phyloP scores from a whole-genome alignment of 2,797 vertebrate genomes.

The Hipposideros larvatus region DNA sequence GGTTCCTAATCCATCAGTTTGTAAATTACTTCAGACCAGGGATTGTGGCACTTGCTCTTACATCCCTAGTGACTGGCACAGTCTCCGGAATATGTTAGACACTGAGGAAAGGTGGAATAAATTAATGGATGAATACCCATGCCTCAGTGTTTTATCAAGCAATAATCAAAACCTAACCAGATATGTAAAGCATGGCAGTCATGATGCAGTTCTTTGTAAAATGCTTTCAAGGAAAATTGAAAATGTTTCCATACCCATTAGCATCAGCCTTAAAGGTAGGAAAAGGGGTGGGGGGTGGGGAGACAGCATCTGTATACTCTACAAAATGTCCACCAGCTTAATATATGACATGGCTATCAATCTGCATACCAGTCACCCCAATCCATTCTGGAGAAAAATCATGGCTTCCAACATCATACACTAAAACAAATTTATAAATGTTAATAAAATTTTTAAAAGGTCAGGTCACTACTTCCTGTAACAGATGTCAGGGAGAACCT shows the following conservation, averaged over 20 bases:
- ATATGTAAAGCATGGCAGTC: neutral
- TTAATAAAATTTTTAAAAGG: slow-evolving; percentile 86
- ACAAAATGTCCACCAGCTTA: neutral
- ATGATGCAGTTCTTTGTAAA: neutral
- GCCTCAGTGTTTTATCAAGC: neutral
- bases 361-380: slow-evolving; percentile 52
- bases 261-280: neutral
- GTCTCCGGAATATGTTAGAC: neutral
- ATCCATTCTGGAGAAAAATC: slow-evolving; percentile 69
- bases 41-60: neutral
- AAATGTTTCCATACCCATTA: neutral
- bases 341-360: neutral
- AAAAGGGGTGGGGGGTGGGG: neutral
- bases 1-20: neutral
- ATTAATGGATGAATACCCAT: neutral
- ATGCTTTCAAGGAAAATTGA: neutral
- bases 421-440: slow-evolving; percentile 86
- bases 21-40: neutral
- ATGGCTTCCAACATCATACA: slow-evolving; percentile 65
- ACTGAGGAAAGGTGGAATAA: neutral
- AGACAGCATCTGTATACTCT: neutral
- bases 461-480: slow-evolving; percentile 82
- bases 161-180: neutral
- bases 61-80: neutral
- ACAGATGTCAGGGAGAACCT: slow-evolving; percentile 61